Conservation (phyloP, 2,888 invertebrate species). For the Pteria penguin region DNA sequence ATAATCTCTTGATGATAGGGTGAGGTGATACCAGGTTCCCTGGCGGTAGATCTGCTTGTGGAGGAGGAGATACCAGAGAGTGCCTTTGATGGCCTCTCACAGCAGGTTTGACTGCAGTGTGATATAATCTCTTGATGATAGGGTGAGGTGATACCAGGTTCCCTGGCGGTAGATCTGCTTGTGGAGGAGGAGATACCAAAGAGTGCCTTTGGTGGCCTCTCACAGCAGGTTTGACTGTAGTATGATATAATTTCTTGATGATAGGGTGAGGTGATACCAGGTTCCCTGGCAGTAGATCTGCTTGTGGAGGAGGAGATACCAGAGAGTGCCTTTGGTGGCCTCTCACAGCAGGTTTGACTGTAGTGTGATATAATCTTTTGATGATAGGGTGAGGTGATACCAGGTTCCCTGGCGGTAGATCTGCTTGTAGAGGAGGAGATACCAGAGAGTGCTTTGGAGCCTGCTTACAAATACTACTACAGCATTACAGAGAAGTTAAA, state of each 20-base stretch:
- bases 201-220: too few relatives aligned
- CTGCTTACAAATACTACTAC: conserved; percentile 84
- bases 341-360: conserved; percentile 83
- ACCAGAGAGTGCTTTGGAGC: conserved; percentile 84
- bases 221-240: too few relatives aligned
- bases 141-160: conserved; percentile 80
- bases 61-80: conserved; percentile 83
- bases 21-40: conserved; percentile 79
- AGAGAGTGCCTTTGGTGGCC: conserved; percentile 84
- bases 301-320: conserved; percentile 84
- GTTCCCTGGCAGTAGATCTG: conserved; percentile 83
- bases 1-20: too few relatives aligned
- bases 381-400: conserved; percentile 77
- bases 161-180: conserved; percentile 85
- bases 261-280: conserved; percentile 79
- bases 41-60: conserved; percentile 85
- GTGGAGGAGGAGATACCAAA: conserved; percentile 83
- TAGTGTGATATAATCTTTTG: too few relatives aligned
- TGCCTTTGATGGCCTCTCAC: too few relatives aligned
- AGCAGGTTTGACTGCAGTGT: too few relatives aligned
- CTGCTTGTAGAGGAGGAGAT: conserved; percentile 85
- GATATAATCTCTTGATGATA: too few relatives aligned
- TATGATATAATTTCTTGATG: too few relatives aligned
- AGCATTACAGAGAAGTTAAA: conserved; percentile 86
- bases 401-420: conserved; percentile 83